Base-by-base conservation (phyloP, 2,797 vertebrate species). In the Calcarius lapponicus region DNA sequence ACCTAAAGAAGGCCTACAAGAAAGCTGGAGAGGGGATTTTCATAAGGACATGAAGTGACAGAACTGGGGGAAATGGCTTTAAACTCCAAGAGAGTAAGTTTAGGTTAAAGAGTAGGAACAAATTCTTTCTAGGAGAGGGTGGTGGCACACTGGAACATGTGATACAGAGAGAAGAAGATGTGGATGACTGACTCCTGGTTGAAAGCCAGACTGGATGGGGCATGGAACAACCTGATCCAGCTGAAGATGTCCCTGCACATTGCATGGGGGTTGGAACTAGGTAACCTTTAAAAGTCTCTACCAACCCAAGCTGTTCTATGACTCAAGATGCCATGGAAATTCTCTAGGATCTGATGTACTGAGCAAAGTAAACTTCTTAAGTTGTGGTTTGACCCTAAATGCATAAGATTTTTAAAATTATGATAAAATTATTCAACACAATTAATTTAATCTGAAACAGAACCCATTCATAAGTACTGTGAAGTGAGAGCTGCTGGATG, bases 401-500 rank as follows among this genome's bases (percentile, higher is more conserved):
- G 50, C 28, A 38, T 54, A 47, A 19, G 25, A 81, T 69, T 93
- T 94, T 86, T 43, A 40, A 94, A 95, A 88, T 80, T 17, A 76
- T 90, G 21, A 53, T 43, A 69, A 57, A 76, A 88, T 97, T 81
- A 60, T 82, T 69, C 53, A 42, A 45, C 48, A 45, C 2, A 14
- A 66, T 75, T 92, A 21, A 83, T 75, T 74, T 53, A 80, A 61
- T 67, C 88, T 96, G 73, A 74, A 76, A 60, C 73, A 51, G 9
- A 28, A 70, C 51, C 87, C 56, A 60, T 40, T 95, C 67, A 31
- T 53, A 93, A 90, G 25, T 19, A 19, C 64, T 53, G 32, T 48
- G 67, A 84, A 82, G 17, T 71, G 58, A 83, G 74, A 90, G 61
- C 50, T 90, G 65, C 73, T 86, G 70, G 57, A n/a, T 3, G 14